Evolutionary conservation across 2,797 vertebrate genomes (phyloP).

Genomic region (Ctenosaura bakeri): DNA sequence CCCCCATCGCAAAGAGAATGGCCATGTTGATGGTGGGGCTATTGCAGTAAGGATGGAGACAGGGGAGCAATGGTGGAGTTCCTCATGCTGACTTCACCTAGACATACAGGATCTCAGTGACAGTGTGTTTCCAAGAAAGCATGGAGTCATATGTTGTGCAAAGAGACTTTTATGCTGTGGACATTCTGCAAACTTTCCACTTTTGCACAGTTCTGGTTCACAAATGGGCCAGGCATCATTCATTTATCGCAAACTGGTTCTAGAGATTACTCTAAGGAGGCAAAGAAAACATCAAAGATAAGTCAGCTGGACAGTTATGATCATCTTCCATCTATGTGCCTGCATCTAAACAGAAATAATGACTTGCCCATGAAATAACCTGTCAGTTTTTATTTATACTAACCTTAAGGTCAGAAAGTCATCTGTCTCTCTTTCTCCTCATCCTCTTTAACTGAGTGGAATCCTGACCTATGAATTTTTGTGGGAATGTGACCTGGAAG

Average conservation of each 20-base stretch:
- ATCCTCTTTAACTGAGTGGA: background rate
- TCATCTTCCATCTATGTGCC: conserved; percentile 44
- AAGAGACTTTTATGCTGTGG: conserved; percentile 8
- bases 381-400: conserved; percentile 46
- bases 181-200: background rate
- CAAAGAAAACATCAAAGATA: conserved; percentile 30
- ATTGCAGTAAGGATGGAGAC: too few species aligned
- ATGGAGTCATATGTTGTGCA: background rate
- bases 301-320: conserved; percentile 44
- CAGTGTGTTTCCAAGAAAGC: background rate
- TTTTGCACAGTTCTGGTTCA: conserved; percentile 48
- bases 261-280: conserved; percentile 21
- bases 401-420: conserved; percentile 20
- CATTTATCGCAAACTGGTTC: conserved; percentile 32
- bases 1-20: too few species aligned
- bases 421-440: conserved; percentile 8
- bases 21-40: too few species aligned
- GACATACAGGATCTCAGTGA: too few species aligned
- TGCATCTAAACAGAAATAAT: conserved; percentile 59
- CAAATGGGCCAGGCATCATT: conserved; percentile 49
- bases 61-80: too few species aligned
- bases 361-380: conserved; percentile 46
- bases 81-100: too few species aligned
- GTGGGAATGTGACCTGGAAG: background rate
- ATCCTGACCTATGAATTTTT: background rate